A percentile compares a stretch with the other conserved stretches of the same genome.
phyloP scores from a whole-genome alignment of 2,797 vertebrate species.

The Botia almorhae region DNA sequence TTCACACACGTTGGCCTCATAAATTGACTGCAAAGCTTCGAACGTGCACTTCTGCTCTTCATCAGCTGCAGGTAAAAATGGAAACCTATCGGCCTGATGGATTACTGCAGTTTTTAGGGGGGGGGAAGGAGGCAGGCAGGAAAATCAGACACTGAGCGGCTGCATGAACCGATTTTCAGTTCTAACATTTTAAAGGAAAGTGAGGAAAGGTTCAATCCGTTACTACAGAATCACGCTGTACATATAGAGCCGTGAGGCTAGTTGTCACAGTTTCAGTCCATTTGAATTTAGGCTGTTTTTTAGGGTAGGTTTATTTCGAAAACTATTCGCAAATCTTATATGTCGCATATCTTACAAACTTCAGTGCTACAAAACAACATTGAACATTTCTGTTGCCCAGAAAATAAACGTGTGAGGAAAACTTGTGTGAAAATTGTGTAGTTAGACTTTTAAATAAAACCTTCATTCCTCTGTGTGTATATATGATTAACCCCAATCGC shows the following conservation, averaged over 20 bases:
- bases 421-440: no score
- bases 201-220: constrained; percentile 25
- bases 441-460: no score
- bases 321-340: no score
- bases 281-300: no score
- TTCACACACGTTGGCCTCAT: constrained; percentile 63
- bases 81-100: constrained; percentile 66
- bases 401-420: no score
- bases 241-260: neutral
- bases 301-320: no score
- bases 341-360: no score
- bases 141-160: constrained; percentile 28
- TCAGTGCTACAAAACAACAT: no score
- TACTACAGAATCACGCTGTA: neutral
- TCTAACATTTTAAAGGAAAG: neutral
- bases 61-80: constrained; percentile 42
- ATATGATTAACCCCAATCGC: neutral
- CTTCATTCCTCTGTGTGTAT: no score
- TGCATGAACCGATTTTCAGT: neutral
- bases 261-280: neutral
- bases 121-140: constrained; percentile 11
- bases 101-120: constrained; percentile 62
- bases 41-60: constrained; percentile 29
- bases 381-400: no score
- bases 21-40: constrained; percentile 65